These are phyloP conservation scores for Hozukius guyotensis DNA, from an alignment of 2,797 vertebrate genomes.

Conservation along the genomic window DNA sequence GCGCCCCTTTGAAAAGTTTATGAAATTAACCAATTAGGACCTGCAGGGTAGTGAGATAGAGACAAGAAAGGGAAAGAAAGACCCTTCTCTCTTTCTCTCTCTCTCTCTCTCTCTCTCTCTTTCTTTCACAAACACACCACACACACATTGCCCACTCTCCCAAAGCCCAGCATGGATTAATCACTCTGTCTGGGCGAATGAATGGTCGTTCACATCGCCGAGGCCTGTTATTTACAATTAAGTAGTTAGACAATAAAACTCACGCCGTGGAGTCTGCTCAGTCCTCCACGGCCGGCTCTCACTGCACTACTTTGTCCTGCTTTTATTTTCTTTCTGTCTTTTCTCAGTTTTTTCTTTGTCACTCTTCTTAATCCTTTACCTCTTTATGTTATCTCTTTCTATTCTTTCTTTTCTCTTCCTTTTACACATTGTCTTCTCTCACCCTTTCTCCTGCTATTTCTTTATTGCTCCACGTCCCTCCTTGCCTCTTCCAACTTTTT, in stretches of 20 bases:
- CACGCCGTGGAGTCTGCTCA: constrained; percentile 71
- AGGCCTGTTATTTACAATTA: constrained; percentile 81
- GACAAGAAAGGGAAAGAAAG: constrained; percentile 64
- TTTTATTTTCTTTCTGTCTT: background rate
- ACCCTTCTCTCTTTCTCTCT: constrained; percentile 50
- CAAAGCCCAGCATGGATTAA: constrained; percentile 80
- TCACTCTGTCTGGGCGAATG: constrained; percentile 81
- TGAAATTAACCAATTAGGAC: constrained; percentile 84
- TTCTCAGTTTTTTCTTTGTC: constrained; percentile 2
- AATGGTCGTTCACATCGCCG: constrained; percentile 79
- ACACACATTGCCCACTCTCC: constrained; percentile 51
- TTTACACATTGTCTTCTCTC: background rate
- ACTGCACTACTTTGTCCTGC: constrained; percentile 17
- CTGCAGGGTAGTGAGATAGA: constrained; percentile 62
- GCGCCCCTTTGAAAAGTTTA: constrained; percentile 72
- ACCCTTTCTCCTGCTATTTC: background rate
- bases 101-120: constrained; percentile 42
- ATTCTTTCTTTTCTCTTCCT: background rate
- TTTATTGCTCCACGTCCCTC: background rate
- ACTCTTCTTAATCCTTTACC: background rate
- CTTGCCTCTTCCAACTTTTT: background rate
- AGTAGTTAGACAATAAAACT: constrained; percentile 81
- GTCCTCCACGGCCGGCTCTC: constrained; percentile 35
- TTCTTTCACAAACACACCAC: constrained; percentile 30
- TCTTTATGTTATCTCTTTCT: background rate